A percentile compares a stretch with the other conserved stretches of the same genome.
These are phyloP conservation scores for Chrysoperla carnea DNA, from an alignment of 1,140 invertebrate species.

Conservation along the genomic window DNA sequence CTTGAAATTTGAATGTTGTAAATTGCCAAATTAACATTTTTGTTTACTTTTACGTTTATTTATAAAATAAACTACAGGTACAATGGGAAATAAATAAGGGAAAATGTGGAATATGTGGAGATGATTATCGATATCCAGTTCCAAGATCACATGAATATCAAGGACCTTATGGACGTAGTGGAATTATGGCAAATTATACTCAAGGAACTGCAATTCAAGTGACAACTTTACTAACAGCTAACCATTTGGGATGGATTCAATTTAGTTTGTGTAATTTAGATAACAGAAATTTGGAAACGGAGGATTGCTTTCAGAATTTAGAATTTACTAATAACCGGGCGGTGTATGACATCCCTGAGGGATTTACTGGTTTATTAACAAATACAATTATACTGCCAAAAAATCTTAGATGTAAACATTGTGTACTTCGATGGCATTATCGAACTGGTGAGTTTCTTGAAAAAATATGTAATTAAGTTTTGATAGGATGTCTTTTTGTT, in stretches of 20 bases:
- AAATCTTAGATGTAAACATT: slow-evolving; percentile 37
- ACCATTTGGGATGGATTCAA: slow-evolving; percentile 32
- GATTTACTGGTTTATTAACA: no score
- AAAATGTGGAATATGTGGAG: slow-evolving; percentile 39
- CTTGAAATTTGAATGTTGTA: no score
- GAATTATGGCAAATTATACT: slow-evolving; percentile 27
- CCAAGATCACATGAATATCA: slow-evolving; percentile 44
- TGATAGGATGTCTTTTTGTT: no score
- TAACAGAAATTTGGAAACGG: slow-evolving; percentile 24
- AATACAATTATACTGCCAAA: slow-evolving; percentile 24
- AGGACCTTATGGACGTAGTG: slow-evolving; percentile 35
- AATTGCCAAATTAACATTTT: no score
- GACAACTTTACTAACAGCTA: slow-evolving; percentile 28
- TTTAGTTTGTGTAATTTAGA: slow-evolving; percentile 35
- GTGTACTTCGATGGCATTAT: slow-evolving; percentile 52
- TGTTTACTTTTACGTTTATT: no score
- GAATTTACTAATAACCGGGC: slow-evolving; percentile 25
- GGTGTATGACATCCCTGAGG: slow-evolving; percentile 10
- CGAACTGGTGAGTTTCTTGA: slow-evolving; percentile 22
- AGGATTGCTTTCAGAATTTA: slow-evolving; percentile 38
- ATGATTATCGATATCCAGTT: slow-evolving; percentile 24
- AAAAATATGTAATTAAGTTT: no score
- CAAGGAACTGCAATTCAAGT: slow-evolving; percentile 19
- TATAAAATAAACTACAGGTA: slow-evolving; percentile 15
- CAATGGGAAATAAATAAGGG: slow-evolving; percentile 28